Base-by-base conservation (phyloP, 2,888 invertebrate genomes). In the Lottia gigantea region DNA sequence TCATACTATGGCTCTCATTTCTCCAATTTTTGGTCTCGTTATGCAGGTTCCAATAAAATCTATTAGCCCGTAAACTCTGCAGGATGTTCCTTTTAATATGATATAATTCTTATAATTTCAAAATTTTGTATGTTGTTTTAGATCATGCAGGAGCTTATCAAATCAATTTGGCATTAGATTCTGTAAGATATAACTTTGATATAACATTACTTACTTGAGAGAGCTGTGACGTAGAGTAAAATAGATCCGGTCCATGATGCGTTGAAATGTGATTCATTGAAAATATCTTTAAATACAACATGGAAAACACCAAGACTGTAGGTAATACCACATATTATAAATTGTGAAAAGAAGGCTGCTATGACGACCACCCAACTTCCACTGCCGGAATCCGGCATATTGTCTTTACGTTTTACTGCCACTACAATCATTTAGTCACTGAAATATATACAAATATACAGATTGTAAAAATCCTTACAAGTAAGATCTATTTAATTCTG, bases 271-370 rank as follows among this genome's bases (percentile, higher is more conserved):
- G 81, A 80, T 66, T 79, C 76, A 11, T 79, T 76, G 67, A 83
- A 85, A 15, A 82, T 79, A 71, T 83, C 82, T 67, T 80, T 78
- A 69, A 85, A 84, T 46, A 84, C 77, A 19, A 83, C 78, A 49
- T 85, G 85, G 75, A 84, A 82, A n/a, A 85, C 80, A 0, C 85
- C 85, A 8, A 84, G 74, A 71, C 83, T 83, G 78, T 85, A 85
- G 8, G 85, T 83, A 49, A 85, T 83, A 6, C 85, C 85, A 72
- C 85, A 85, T n/a, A 85, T 73, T 62, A 85, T 83, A 70, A 85
- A 84, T 80, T 85, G 84, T 46, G 81, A 81, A 69, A 85, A 81
- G 74, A 85, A 85, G n/a, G 84, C 82, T 15, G 82, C 83, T 12
- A 83, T 64, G 31, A 84, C 85, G 47, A 85, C 80, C 68, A 80